These are phyloP conservation scores for Marisa cornuarietis DNA, from an alignment of 1,140 invertebrate species.

Conservation along the genomic window DNA sequence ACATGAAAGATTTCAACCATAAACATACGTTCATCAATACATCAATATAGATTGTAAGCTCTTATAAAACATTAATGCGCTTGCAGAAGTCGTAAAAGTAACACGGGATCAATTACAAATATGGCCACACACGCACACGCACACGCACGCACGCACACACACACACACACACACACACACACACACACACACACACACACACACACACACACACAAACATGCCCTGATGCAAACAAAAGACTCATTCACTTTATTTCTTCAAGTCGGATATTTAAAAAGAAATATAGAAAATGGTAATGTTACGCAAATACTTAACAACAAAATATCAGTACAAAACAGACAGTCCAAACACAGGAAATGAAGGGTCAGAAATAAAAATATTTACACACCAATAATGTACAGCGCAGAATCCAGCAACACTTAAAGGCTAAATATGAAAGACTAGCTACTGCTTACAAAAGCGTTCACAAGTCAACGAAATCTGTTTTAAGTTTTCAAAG, in stretches of 20 bases:
- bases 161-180: constrained; percentile 10
- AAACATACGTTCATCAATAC: neutral
- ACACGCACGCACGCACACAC: constrained; percentile 11
- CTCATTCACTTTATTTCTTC: neutral
- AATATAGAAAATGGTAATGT: neutral
- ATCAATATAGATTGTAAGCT: neutral
- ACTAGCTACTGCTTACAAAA: neutral
- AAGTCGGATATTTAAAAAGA: constrained; percentile 2
- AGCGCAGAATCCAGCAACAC: neutral
- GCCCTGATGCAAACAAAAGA: neutral
- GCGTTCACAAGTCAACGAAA: neutral
- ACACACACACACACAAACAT: constrained; percentile 11
- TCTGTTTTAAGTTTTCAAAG: constrained; percentile 5
- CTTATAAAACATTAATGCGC: neutral
- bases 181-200: constrained; percentile 13
- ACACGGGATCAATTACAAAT: no score
- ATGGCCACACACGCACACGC: constrained; percentile 8
- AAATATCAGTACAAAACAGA: no score
- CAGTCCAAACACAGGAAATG: neutral
- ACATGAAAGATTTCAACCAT: neutral
- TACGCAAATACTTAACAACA: no score
- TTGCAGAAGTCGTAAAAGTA: neutral
- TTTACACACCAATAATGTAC: neutral
- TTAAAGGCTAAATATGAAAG: neutral
- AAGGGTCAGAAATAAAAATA: neutral